Base-by-base conservation (phyloP, 2,888 invertebrate genomes). In the Sesia bembeciformis region DNA sequence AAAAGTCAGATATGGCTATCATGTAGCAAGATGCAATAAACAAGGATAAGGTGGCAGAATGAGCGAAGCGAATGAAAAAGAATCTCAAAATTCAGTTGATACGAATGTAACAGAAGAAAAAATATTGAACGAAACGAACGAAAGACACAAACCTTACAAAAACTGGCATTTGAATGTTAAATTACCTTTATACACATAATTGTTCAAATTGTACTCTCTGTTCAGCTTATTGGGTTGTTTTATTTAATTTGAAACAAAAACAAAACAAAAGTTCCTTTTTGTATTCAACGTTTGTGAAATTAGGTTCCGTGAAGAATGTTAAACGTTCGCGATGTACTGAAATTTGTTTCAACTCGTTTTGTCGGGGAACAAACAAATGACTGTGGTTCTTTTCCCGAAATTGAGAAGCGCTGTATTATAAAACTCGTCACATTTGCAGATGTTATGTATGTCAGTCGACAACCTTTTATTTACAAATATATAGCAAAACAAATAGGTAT, bases 261-360 rank as follows among this genome's bases (percentile, higher is more conserved):
- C 42, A 51, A 46, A 8, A 46, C 46, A 46, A 46, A 46, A 8
- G 23, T 46, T 46, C 46, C 46, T 46, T 46, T 46, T 46, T 46
- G 54, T 52, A 49, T 51, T 56, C 56, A 55, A 52, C 55, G 57
- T 55, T 56, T 53, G 53, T 61, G 58, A 56, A 69, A 68, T 70
- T 70, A 72, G 69, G 64, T 63, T 60, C 57, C 55, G 63, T 61
- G 66, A 68, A 65, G 78, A 81, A 83, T 82, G 75, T 77, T 75
- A 78, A 79, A 67, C 77, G 65, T 67, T 68, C 64, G 59, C 66
- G 64, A 69, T 70, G 69, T 66, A 66, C 64, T 65, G 67, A 76
- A 78, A 78, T 79, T 79, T 68, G 78, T 76, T 81, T 66, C 60
- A 72, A 72, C 77, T 79, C 72, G 76, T 80, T 79, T 73, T 57